Base-by-base conservation (phyloP, 2,888 invertebrate genomes). In the Eristalis arbustorum region DNA sequence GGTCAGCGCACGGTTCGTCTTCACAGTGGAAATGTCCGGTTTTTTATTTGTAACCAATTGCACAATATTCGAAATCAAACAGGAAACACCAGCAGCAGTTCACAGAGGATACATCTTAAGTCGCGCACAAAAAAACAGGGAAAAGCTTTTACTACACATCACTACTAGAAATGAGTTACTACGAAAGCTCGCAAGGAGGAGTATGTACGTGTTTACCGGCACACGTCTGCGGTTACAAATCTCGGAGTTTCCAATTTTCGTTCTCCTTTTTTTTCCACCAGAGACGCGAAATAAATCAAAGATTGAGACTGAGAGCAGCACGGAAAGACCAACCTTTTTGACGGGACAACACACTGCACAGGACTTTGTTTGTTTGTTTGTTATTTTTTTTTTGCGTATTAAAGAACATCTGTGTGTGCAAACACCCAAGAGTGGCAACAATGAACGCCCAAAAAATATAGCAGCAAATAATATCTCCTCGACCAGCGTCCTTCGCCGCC, bases 401-500 rank as follows among this genome's bases (percentile, higher is more conserved):
- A 59, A 74, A 31, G 61, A 67, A 64, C 11, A 64, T 69, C 23
- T 56, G 73, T 74, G 59, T 59, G 59, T 59, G 23, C 25, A 69
- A 69, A 84, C 75, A 75, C 72, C 71, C 74, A 74, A 79, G 40
- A 49, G n/a, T n/a, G 49, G 49, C 62, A 75, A 79, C 56, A 66
- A 66, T 79, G 42, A 67, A 76, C 67, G 66, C 63, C 64, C 22
- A 73, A 31, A 31, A 73, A 31, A 31, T 31, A 66, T 49, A 49
- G 49, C 49, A 80, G 63, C 67, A 73, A 71, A 61, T 37, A 66
- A 40, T 59, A 76, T 64, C 61, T 68, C 18, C 22, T 66, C 69
- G 49, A 76, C 67, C 56, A 71, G 59, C 76, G 84, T 85, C 84
- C 84, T 85, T 76, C 76, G 37, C 61, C 62, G 69, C 57, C 76